Evolutionary conservation across 2,113 vertebrate genomes (phyloP), one percentile per base, ranked within the genome.

Genomic region (Aspidoscelis tigris): DNA sequence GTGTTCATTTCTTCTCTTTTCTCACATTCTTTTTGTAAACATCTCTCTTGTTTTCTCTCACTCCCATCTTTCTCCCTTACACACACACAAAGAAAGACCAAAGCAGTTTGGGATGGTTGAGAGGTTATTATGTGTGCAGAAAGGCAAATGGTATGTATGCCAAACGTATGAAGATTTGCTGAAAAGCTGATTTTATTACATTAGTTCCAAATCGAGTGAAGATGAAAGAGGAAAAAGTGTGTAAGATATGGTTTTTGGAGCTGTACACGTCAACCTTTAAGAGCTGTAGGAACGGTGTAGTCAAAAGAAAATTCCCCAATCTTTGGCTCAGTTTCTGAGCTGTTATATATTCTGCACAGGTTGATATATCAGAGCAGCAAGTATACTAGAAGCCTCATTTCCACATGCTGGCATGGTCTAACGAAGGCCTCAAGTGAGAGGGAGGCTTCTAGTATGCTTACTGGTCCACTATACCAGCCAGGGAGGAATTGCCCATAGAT

Each of bases 1-100:
- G 76, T 90, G 39, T 88, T 83, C 43, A 83, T 74, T 61, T 16
- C 58, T 69, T 83, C 73, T 6, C 3, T 83, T 90, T 90, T 66
- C 58, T 90, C 69, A 21, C 87, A 85, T 89, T 77, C 92, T 89
- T 91, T 76, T 81, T 82, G 70, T 0, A 0, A 75, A 61, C 58
- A 61, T 18, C 58, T 61, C 58, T 61, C 18, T 18, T 16, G 14
- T 16, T 18, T 16, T 18, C 58, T 18, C 58, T 16, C 58, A 14
- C 12, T 4, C 18, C 58, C 47, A 76, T 87, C 84, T 26, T 86
- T 83, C 84, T 74, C 24, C 50, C 47, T 50, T 21, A 24, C 24
- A 43, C 47, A n/a, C 55, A 53, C 8, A 7, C 26, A 55, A 6
- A 50, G 47, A 61, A 61, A 61, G 58, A 16, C 58, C 58, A 53